Conservation (phyloP, 2,797 vertebrate species). For the Pangasius djambal region DNA sequence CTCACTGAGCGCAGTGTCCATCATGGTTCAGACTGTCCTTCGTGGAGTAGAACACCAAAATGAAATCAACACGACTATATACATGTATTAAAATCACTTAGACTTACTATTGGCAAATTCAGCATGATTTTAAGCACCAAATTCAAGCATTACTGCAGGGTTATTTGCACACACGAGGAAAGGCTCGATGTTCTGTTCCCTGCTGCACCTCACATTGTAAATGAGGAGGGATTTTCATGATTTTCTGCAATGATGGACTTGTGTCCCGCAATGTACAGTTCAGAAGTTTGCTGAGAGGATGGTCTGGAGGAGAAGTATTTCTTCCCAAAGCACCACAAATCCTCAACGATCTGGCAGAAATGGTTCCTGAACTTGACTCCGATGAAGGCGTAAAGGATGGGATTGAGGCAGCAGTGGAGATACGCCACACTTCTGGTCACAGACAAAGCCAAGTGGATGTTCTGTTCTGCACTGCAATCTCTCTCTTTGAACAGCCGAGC, state of each 20-base stretch:
- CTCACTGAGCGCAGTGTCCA: background rate
- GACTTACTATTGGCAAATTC: background rate
- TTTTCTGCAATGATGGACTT: slow-evolving; percentile 70
- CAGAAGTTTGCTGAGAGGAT: slow-evolving; percentile 71
- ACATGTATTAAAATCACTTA: background rate
- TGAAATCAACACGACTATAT: background rate
- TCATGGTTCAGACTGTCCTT: background rate
- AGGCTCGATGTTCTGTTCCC: background rate
- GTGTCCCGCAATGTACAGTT: slow-evolving; percentile 70
- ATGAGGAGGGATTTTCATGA: slow-evolving; percentile 79
- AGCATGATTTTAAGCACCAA: background rate
- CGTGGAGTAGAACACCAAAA: background rate
- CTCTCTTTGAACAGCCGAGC: slow-evolving; percentile 68
- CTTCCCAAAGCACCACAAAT: slow-evolving; percentile 79
- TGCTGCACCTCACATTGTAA: slow-evolving; percentile 71
- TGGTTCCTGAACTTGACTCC: slow-evolving; percentile 90
- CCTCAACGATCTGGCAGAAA: slow-evolving; percentile 80
- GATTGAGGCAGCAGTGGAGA: slow-evolving; percentile 92
- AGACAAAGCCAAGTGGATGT: slow-evolving; percentile 59
- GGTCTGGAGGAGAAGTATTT: slow-evolving; percentile 67
- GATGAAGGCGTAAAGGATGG: slow-evolving; percentile 90
- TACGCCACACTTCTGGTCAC: slow-evolving; percentile 82
- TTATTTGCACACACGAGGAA: background rate
- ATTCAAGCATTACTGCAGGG: background rate
- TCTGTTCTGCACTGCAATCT: slow-evolving; percentile 67